phyloP scores from a whole-genome alignment of 2,888 invertebrate genomes.

The Azorinus chamasolen region DNA sequence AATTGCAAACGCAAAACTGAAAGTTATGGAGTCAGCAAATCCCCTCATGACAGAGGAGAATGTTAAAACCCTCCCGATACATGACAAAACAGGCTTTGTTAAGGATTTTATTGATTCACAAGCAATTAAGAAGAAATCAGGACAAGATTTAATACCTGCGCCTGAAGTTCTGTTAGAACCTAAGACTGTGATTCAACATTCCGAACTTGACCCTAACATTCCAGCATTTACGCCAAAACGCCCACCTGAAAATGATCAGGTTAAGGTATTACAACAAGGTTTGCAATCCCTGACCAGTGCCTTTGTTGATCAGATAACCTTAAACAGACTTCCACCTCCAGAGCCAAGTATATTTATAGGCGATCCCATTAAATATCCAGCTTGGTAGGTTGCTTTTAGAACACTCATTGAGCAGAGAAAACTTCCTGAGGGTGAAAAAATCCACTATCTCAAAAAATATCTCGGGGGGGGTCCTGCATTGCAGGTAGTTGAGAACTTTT shows the following conservation, averaged over 20 bases:
- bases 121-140: no score
- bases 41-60: no score
- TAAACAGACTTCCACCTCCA: constrained; percentile 44
- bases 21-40: no score
- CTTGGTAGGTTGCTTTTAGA: constrained; percentile 42
- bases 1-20: constrained; percentile 7
- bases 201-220: constrained; percentile 1
- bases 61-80: no score
- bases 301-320: constrained; percentile 6
- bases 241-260: no score
- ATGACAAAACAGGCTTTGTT: no score
- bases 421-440: constrained; percentile 41
- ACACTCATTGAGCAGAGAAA: constrained; percentile 29
- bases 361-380: constrained; percentile 47
- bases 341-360: constrained; percentile 53
- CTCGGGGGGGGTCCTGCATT: constrained; percentile 38
- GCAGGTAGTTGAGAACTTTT: constrained; percentile 50
- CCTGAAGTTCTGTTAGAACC: no score
- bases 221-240: no score
- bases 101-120: no score
- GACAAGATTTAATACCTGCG: no score
- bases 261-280: no score
- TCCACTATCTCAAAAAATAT: constrained; percentile 54
- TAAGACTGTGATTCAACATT: no score
- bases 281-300: constrained; percentile 23